phyloP scores from a whole-genome alignment of 2,113 vertebrate genomes.

The Oostethus manadensis region DNA sequence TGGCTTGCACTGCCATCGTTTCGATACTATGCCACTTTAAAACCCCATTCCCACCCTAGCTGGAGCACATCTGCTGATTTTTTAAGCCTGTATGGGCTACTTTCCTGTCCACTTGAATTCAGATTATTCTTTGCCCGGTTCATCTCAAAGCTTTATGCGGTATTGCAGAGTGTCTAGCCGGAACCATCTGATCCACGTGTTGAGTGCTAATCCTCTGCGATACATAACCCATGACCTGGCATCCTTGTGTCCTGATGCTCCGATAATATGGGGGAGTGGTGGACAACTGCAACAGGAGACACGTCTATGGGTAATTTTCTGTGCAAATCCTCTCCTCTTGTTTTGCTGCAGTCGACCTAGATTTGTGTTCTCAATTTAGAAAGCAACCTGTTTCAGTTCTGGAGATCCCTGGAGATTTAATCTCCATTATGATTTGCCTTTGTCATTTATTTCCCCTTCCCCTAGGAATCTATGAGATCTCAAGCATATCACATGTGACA shows the following conservation, averaged over 20 bases:
- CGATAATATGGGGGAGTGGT: slow-evolving; percentile 91
- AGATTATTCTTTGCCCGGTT: slow-evolving; percentile 63
- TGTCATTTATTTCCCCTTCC: slow-evolving; percentile 51
- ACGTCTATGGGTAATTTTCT: slow-evolving; percentile 76
- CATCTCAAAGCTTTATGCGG: slow-evolving; percentile 42
- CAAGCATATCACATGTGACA: slow-evolving; percentile 75
- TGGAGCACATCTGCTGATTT: slow-evolving; percentile 27
- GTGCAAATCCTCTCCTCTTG: background rate
- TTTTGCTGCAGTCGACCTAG: slow-evolving; percentile 39
- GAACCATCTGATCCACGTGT: slow-evolving; percentile 47
- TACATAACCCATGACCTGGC: slow-evolving; percentile 64
- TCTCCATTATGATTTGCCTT: background rate
- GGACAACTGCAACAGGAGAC: slow-evolving; percentile 75
- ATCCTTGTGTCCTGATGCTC: slow-evolving; percentile 58
- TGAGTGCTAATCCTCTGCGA: slow-evolving; percentile 44
- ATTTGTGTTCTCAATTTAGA: slow-evolving; percentile 52
- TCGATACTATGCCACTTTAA: slow-evolving; percentile 8
- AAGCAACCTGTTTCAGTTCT: slow-evolving; percentile 28
- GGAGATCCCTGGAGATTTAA: background rate
- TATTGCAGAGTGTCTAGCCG: slow-evolving; percentile 75
- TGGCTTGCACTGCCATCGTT: slow-evolving; percentile 12
- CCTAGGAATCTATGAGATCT: slow-evolving; percentile 77
- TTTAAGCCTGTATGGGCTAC: slow-evolving; percentile 63
- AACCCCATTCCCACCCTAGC: slow-evolving; percentile 15
- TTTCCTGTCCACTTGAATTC: slow-evolving; percentile 22